Percentiles rank a stretch among this genome's conserved stretches.
Conservation (phyloP, 2,797 vertebrate genomes). For the Etheostoma nigrum region DNA sequence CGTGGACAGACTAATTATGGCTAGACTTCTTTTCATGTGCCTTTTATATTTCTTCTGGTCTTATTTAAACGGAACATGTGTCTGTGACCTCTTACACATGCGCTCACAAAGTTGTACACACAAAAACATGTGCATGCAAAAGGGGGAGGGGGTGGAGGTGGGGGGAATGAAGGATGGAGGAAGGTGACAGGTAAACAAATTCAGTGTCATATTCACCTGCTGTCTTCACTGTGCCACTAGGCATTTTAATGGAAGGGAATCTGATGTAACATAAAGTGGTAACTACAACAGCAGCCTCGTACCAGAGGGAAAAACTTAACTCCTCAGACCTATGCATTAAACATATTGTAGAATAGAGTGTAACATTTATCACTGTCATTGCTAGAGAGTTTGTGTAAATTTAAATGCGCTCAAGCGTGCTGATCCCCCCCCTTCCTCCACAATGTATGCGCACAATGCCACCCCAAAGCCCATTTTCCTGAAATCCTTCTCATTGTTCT, state of each 20-base stretch:
- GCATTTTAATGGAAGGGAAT: conserved; percentile 91
- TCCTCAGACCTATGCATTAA: conserved; percentile 97
- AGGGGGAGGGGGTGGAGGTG: background rate
- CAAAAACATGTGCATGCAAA: conserved; percentile 48
- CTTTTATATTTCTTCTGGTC: conserved; percentile 18
- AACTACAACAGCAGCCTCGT: conserved; percentile 84
- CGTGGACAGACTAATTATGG: background rate
- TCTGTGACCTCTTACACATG: conserved; percentile 64
- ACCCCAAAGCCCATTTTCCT: conserved; percentile 88
- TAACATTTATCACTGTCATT: conserved; percentile 99
- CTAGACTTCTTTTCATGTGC: background rate
- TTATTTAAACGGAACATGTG: conserved; percentile 34
- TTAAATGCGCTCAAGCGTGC: conserved; percentile 99
- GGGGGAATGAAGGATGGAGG: conserved; percentile 75
- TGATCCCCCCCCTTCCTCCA: conserved; percentile 70
- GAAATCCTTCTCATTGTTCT: conserved; percentile 87
- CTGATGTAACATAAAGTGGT: conserved; percentile 88
- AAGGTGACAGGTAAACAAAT: conserved; percentile 88
- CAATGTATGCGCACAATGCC: conserved; percentile 84
- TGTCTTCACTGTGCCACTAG: conserved; percentile 90
- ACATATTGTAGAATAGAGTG: conserved; percentile 99
- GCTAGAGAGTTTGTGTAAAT: conserved; percentile 99
- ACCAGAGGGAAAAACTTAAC: conserved; percentile 90
- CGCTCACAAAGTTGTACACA: conserved; percentile 27
- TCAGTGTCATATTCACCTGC: conserved; percentile 87